Evolutionary conservation across 1,140 invertebrate genomes (phyloP), one percentile per base, ranked within the genome.

Genomic region (Phymorhynchus buccinoides): DNA sequence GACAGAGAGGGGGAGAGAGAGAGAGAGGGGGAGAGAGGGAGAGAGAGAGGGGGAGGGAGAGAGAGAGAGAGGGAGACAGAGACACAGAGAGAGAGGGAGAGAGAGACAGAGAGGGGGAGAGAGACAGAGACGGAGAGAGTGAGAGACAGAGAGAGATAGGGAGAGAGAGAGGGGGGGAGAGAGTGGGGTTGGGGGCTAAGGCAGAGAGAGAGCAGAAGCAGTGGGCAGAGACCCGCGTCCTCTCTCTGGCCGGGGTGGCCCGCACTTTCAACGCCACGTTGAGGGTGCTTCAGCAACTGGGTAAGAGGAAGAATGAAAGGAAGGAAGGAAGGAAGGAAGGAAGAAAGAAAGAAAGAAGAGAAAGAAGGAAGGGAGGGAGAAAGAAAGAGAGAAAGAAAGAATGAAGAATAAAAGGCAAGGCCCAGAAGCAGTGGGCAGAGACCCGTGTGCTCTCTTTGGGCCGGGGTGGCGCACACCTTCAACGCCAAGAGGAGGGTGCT

Each of bases 351-450:
- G 97, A 92, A 73, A 85, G 27, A n/a, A n/a, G n/a, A n/a, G n/a
- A n/a, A n/a, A n/a, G n/a, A n/a, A n/a, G n/a, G n/a, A n/a, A n/a
- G n/a, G n/a, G n/a, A n/a, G 93, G 92, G 90, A n/a, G n/a, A n/a
- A n/a, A n/a, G n/a, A n/a, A n/a, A n/a, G n/a, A n/a, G n/a, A 93
- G 90, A 93, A 93, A 86, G 87, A 22, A 27, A n/a, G 41, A 12
- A n/a, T n/a, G n/a, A n/a, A n/a, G n/a, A 16, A n/a, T n/a, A n/a
- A n/a, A n/a, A n/a, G 99, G 99, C 93, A 99, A 99, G 0, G 98
- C 98, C n/a, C 97, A 99, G 91, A 99, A 99, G 91, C 99, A 99
- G 92, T 99, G 99, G 99, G 98, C 98, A 12, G 99, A 99, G 94
- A 99, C 99, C 9, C 97, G 98, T 94, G 97, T 97, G 66, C 93